Base-by-base conservation (phyloP, 2,888 invertebrate genomes). In the Synanthedon vespiformis region DNA sequence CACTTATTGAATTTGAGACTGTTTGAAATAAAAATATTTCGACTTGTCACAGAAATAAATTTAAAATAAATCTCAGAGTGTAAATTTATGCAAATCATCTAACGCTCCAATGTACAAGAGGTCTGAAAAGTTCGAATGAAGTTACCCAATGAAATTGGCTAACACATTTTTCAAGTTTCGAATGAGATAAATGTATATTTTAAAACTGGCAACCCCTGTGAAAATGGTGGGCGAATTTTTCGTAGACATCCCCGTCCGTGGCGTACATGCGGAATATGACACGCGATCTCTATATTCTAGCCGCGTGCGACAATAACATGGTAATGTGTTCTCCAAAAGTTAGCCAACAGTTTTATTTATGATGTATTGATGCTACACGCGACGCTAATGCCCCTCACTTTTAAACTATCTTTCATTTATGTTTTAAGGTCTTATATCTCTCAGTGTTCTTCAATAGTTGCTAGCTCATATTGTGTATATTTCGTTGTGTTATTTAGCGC, bases 321-420 rank as follows among this genome's bases (percentile, higher is more conserved):
- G 62, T 64, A 65, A 67, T 64, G 61, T 57, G 58, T 59, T 59
- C 55, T 60, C 56, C 53, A 57, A 56, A 59, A 61, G 55, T 61
- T 61, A 52, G 54, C 59, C 54, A 61, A 63, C 59, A 58, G 56
- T 56, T 57, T 64, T 65, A 63, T 68, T 66, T 69, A 70, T 61
- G 61, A 64, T 63, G 65, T 63, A 68, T 72, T 66, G 71, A 70
- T 66, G 65, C 61, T 63, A 63, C 73, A 69, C 67, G 69, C 68
- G 65, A 71, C 60, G 58, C 57, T 68, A 68, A 69, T 71, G 63
- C 66, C 67, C 63, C 61, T 65, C 62, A 62, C 65, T 68, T 71
- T 71, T 64, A 62, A 61, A 67, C 67, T 4, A 22, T 22, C 22
- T 64, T 59, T 60, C 60, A 53, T 44, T 52, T 50, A 34, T 48